Base-by-base conservation (phyloP, 2,797 vertebrate genomes). In the Etheostoma nigrum region DNA sequence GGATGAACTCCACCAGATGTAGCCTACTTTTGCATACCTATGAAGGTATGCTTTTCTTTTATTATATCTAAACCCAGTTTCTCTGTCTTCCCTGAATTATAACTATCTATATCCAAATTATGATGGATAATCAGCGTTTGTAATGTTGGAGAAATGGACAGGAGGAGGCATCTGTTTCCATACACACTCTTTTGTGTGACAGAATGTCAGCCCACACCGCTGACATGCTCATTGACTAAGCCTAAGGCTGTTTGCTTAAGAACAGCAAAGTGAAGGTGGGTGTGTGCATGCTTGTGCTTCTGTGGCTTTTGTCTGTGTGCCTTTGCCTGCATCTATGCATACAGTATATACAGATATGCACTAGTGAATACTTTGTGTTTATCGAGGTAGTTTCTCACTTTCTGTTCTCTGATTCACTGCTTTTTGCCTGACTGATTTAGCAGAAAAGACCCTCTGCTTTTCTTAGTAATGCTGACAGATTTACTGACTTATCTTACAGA, bases 351-450 rank as follows among this genome's bases (percentile, higher is more conserved):
- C 16, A 27, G 76, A 84, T 78, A 79, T 67, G 62, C 74, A 87
- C 64, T 48, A 62, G 49, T 72, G 72, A 68, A 71, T 79, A 64
- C 75, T 72, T 23, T 76, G 66, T 81, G 33, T 72, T 53, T 79
- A 69, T 71, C 1, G 45, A 81, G 71, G 72, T 54, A 60, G 62
- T 76, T 74, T 72, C 67, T 89, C 71, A 81, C 85, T 86, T 91
- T 87, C 77, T 89, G 82, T 83, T 79, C 75, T 86, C 79, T 91
- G 88, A 92, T 92, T 93, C 83, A 33, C 73, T 74, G 69, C 78
- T 77, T 91, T 93, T 86, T 84, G 86, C 93, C 75, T 62, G 88
- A 84, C 82, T 86, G 83, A 86, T 90, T 92, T 91, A 91, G 86
- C 78, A 81, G 79, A 87, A 84, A 69, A 87, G 82, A 76, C 81